Evolutionary conservation across 2,888 invertebrate species (phyloP).

Genomic region (Cabera pusaria): DNA sequence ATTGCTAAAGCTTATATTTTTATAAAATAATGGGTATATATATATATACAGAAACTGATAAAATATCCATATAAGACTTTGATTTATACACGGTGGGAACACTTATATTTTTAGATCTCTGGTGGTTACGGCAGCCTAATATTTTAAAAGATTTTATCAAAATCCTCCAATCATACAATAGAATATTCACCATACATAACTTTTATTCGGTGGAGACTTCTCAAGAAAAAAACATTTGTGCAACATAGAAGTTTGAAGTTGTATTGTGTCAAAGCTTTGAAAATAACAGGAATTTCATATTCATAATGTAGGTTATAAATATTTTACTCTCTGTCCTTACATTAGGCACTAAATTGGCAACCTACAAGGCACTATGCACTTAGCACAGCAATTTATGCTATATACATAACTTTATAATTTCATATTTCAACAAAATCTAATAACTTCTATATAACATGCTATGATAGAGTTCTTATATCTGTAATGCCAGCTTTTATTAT

Average conservation of each 20-base stretch:
- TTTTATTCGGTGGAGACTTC: conserved; percentile 18
- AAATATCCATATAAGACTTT: conserved; percentile 65
- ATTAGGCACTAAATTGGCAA: conserved; percentile 84
- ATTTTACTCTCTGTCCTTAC: conserved; percentile 56
- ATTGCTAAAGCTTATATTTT: conserved; percentile 47
- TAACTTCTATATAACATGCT: conserved; percentile 29
- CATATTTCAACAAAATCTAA: conserved; percentile 40
- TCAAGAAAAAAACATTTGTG: conserved; percentile 17
- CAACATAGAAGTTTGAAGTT: conserved; percentile 10
- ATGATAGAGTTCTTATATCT: conserved; percentile 29
- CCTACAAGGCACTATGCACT: conserved; percentile 84
- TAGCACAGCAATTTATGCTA: conserved; percentile 78
- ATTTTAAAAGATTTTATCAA: conserved; percentile 22
- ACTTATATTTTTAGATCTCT: conserved; percentile 68
- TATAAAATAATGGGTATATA: conserved; percentile 53
- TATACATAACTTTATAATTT: conserved; percentile 54
- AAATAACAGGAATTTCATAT: conserved; percentile 12
- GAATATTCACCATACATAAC: conserved; percentile 12
- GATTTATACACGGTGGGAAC: conserved; percentile 78
- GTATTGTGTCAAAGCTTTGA: conserved; percentile 6
- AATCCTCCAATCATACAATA: conserved; percentile 12
- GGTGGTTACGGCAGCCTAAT: conserved; percentile 65
- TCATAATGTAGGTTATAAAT: conserved; percentile 37
- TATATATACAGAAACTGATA: conserved; percentile 60
- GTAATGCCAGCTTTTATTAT: conserved; percentile 26